Evolutionary conservation across 2,113 vertebrate species (phyloP).

Genomic region (Alectura lathami): DNA sequence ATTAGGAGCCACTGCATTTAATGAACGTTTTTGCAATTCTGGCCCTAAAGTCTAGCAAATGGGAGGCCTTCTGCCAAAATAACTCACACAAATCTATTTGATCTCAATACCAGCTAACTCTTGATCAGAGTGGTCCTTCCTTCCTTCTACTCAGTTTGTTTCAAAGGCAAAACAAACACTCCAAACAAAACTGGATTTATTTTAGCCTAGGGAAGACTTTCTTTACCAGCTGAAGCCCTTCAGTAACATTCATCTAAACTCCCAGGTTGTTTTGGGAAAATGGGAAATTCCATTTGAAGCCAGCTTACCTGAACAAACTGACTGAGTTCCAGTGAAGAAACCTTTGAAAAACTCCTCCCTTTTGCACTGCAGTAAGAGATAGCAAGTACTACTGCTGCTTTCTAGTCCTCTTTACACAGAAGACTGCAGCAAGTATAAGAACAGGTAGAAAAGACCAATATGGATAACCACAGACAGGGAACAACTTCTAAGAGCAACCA

Average conservation of each 20-base stretch:
- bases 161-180: background rate
- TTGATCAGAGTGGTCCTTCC: too few species aligned
- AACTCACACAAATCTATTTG: background rate
- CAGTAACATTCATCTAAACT: background rate
- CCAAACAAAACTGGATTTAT: background rate
- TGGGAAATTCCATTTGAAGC: background rate
- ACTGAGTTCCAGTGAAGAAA: background rate
- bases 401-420: background rate
- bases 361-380: background rate
- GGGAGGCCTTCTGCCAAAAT: background rate
- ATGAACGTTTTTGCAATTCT: background rate
- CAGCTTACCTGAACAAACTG: background rate
- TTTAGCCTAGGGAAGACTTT: background rate
- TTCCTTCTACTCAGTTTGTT: background rate
- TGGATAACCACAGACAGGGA: background rate
- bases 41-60: background rate
- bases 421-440: background rate
- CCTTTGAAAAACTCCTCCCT: background rate
- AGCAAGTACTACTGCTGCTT: rapidly evolving
- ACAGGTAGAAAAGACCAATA: background rate
- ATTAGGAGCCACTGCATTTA: background rate
- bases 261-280: background rate
- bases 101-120: background rate
- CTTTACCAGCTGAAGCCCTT: background rate
- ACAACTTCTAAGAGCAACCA: background rate